phyloP scores from a whole-genome alignment of 2,113 vertebrate genomes.

The Elaphurus davidianus region DNA sequence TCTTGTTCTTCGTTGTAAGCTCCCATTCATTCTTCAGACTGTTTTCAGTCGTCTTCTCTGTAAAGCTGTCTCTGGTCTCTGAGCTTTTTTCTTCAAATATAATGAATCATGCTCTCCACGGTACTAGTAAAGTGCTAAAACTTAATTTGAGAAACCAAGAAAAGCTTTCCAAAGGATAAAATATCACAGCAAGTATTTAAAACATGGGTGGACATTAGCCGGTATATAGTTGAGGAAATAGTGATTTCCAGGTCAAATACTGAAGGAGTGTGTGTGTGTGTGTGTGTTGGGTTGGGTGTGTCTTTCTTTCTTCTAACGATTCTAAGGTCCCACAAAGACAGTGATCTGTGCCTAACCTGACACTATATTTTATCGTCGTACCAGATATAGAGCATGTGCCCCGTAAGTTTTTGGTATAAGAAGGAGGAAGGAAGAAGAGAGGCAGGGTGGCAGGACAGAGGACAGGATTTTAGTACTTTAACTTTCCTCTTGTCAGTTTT shows the following conservation, averaged over 20 bases:
- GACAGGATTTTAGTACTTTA: neutral
- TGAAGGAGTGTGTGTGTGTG: neutral
- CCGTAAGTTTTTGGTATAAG: neutral
- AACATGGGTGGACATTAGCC: neutral
- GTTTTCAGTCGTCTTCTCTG: neutral
- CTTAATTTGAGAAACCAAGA: neutral
- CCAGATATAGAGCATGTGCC: neutral
- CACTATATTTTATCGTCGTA: neutral
- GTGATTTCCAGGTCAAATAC: neutral
- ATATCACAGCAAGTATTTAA: neutral
- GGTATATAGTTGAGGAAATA: neutral
- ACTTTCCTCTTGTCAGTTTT: neutral
- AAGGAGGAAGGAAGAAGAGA: neutral
- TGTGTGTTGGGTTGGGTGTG: neutral
- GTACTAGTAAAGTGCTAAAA: neutral
- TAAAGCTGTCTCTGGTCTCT: neutral
- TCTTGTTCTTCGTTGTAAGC: neutral
- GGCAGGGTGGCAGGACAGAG: neutral
- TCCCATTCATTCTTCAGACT: neutral
- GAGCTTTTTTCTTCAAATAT: neutral
- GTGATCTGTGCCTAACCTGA: neutral
- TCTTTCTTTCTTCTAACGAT: neutral
- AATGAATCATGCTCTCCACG: neutral
- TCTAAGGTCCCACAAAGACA: neutral
- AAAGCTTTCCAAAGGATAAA: neutral